phyloP scores from a whole-genome alignment of 2,888 invertebrate genomes.

The Galerucella pusilla region DNA sequence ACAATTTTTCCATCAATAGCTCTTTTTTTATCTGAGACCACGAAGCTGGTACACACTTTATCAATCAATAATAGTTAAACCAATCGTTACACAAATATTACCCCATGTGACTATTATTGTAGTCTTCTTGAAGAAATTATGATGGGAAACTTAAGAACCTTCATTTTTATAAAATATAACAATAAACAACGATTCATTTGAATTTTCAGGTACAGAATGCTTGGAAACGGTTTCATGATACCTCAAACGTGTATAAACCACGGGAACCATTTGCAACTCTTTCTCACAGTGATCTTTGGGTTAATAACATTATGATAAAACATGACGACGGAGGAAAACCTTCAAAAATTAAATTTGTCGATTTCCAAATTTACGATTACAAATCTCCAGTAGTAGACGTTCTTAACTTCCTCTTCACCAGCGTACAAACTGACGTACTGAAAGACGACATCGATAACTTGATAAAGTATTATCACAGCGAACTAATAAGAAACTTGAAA shows the following conservation, averaged over 20 bases:
- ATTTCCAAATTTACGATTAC: conserved; percentile 52
- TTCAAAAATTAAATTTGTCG: conserved; percentile 48
- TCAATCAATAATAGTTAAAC: no score
- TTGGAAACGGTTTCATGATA: neutral
- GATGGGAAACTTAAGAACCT: neutral
- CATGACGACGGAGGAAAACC: conserved; percentile 49
- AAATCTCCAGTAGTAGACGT: conserved; percentile 51
- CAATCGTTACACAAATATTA: no score
- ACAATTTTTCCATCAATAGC: no score
- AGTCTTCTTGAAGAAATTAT: no score
- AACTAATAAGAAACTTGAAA: conserved; percentile 21
- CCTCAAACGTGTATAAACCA: neutral
- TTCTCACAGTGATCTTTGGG: conserved; percentile 61
- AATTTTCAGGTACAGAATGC: neutral
- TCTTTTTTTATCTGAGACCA: no score
- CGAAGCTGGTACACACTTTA: no score
- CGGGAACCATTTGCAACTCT: conserved; percentile 67
- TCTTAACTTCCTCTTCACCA: conserved; percentile 52
- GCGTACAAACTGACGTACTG: conserved; percentile 22
- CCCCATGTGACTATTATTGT: no score
- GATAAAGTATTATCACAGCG: conserved; percentile 23
- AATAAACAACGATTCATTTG: neutral
- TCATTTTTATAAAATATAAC: neutral
- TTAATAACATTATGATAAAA: conserved; percentile 69
- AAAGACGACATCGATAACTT: conserved; percentile 26